Evolutionary conservation across 2,888 invertebrate species (phyloP), one percentile per base, ranked within the genome.

Genomic region (Hymenopus coronatus): DNA sequence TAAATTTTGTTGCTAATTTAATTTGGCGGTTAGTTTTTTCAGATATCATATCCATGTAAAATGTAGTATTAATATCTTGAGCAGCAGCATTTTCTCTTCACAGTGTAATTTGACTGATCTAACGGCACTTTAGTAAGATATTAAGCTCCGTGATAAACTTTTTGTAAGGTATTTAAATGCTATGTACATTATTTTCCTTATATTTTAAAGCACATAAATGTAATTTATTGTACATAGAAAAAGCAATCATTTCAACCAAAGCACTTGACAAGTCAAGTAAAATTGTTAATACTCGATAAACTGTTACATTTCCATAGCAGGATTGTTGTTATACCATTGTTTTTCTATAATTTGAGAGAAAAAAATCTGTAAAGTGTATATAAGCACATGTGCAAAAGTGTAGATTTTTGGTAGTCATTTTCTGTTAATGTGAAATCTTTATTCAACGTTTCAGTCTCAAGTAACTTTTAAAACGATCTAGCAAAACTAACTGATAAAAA

Each of bases 221-320:
- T 87, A 87, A 82, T 87, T 70, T 87, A 87, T n/a, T 87, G 82
- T 87, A 40, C 87, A 87, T 87, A 87, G 28, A 14, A 54, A 25
- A 46, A 28, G 87, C 27, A 54, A 70, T 70, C 54, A 15, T 54
- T 70, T 28, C 33, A 28, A 54, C 30, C 54, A 82, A 87, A 46
- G 46, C 28, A 27, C 40, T 33, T 40, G 27, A 33, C n/a, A 28
- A 40, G 28, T 30, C 40, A 81, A 20, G 54, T 86, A 70, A 28
- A 70, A 81, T 81, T 81, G 28, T 81, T 28, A 15, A 27, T 27
- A 46, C 27, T 27, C 54, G 28, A 25, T 70, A 70, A 70, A 70
- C 54, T 70, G 54, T 70, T 70, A 70, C 54, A 70, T 70, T 70
- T 70, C 54, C 54, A 70, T 70, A 20, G 25, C 54, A 70, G 54